Conservation (phyloP, 2,797 vertebrate genomes). For the Miichthys miiuy region DNA sequence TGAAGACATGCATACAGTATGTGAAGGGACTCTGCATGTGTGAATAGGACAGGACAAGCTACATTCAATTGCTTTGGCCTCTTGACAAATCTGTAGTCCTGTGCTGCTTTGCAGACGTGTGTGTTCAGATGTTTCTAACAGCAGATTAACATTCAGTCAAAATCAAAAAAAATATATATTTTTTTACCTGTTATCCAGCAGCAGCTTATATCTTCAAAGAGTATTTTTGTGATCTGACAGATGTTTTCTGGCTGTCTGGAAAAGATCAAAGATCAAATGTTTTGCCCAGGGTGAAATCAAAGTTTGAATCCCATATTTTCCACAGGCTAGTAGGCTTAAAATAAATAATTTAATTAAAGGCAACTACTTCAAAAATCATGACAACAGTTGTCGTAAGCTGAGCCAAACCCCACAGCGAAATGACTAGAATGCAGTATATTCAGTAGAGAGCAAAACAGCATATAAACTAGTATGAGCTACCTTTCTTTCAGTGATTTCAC, state of each 20-base stretch:
- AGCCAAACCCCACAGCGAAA: background rate
- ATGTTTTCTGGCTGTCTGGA: conserved; percentile 10
- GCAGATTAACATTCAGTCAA: background rate
- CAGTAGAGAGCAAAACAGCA: background rate
- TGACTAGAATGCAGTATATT: background rate
- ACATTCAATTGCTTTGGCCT: background rate
- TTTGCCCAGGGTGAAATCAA: background rate
- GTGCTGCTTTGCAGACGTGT: background rate
- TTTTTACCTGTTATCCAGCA: background rate
- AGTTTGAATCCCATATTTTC: conserved; percentile 3
- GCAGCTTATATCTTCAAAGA: conserved; percentile 15
- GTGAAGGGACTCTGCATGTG: background rate
- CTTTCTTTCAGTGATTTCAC: background rate
- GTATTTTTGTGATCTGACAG: conserved; percentile 10
- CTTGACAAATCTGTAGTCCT: background rate
- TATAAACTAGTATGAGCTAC: background rate
- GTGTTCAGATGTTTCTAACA: background rate
- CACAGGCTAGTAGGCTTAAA: background rate
- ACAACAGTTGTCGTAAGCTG: background rate
- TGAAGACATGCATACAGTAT: background rate
- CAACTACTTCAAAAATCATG: background rate
- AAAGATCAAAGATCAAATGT: conserved; percentile 10
- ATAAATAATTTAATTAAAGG: conserved; percentile 4
- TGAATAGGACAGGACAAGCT: background rate
- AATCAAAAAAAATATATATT: no score